Percentiles rank a stretch among this genome's conserved stretches.
These are phyloP conservation scores for Stenurella melanura DNA, from an alignment of 2,888 invertebrate genomes.

Conservation along the genomic window DNA sequence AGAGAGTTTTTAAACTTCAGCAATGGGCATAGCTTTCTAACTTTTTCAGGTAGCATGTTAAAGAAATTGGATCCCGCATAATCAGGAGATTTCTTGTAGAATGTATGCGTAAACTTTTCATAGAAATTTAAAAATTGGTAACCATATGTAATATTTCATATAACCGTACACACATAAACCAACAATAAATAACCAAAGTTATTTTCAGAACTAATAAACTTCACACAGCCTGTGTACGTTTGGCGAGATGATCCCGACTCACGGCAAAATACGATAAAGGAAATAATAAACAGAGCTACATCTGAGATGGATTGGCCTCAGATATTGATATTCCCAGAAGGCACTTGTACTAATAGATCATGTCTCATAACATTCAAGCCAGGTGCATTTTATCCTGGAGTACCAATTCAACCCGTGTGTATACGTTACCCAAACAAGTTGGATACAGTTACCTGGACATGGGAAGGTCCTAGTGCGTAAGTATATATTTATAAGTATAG, in stretches of 20 bases:
- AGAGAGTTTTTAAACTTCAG: too few species aligned
- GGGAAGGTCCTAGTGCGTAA: conserved; percentile 96
- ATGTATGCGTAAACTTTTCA: too few species aligned
- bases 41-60: too few species aligned
- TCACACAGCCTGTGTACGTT: conserved; percentile 96
- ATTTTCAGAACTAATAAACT: conserved; percentile 88
- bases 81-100: too few species aligned
- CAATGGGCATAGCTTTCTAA: too few species aligned
- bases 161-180: neutral
- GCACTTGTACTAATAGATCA: conserved; percentile 95
- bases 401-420: conserved; percentile 95
- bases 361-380: conserved; percentile 93
- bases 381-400: conserved; percentile 96
- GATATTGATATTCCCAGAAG: conserved; percentile 96
- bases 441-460: conserved; percentile 94
- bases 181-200: conserved; percentile 2
- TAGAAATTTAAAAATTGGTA: too few species aligned
- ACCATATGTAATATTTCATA: too few species aligned
- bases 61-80: too few species aligned
- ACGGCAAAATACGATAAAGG: conserved; percentile 90
- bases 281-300: conserved; percentile 89
- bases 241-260: conserved; percentile 95
- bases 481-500: conserved; percentile 71
- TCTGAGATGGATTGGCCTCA: conserved; percentile 93
- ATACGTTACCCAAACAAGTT: conserved; percentile 92